A percentile compares a stretch with the other conserved stretches of the same genome.
Conservation (phyloP, 1,140 invertebrate genomes). For the Tigriopus japonicus region DNA sequence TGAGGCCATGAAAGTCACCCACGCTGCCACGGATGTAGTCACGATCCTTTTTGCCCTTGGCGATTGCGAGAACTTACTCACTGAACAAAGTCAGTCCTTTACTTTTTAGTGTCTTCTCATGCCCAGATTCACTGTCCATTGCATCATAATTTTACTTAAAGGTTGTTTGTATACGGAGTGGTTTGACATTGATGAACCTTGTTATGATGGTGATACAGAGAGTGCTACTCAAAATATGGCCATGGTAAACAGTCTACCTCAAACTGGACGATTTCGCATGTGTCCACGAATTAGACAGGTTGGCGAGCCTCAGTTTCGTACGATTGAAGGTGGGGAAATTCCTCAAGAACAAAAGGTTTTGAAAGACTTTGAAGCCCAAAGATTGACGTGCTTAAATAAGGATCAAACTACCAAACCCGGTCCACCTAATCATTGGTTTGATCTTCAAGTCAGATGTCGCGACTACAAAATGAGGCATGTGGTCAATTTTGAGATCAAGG, state of each 20-base stretch:
- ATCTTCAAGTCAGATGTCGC: background rate
- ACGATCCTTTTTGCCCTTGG: background rate
- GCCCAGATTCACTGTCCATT: background rate
- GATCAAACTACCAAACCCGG: background rate
- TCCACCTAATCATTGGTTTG: constrained; percentile 1
- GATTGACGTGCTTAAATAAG: background rate
- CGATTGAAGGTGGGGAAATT: background rate
- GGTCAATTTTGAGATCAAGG: background rate
- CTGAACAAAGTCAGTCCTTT: background rate
- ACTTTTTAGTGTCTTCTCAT: background rate
- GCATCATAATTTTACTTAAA: background rate
- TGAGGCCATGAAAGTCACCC: background rate
- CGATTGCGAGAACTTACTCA: background rate
- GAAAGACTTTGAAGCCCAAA: background rate
- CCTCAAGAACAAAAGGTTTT: background rate
- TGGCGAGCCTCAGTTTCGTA: background rate
- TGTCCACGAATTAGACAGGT: background rate
- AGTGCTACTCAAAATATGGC: background rate
- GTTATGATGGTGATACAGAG: background rate
- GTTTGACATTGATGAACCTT: background rate
- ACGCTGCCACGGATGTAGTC: background rate
- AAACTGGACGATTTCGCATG: background rate
- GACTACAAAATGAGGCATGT: constrained; percentile 9
- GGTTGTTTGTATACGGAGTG: background rate
- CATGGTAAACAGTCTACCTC: background rate